Evolutionary conservation across 2,888 invertebrate genomes (phyloP).

Genomic region (Cabera pusaria): DNA sequence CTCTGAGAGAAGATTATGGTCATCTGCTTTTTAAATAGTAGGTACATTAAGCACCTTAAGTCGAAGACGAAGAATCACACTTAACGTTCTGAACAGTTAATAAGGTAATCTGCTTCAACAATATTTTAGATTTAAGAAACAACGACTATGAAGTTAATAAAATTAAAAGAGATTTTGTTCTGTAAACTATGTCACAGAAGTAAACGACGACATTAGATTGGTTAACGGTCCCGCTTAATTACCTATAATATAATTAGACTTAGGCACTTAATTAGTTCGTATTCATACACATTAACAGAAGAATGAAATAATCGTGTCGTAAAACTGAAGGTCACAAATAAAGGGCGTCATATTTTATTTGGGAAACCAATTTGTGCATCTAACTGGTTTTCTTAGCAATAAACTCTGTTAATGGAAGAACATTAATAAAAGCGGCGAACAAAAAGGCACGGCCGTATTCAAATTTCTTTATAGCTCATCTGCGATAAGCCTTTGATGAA

Average conservation of each 20-base stretch:
- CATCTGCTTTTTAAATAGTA: conserved; percentile 15
- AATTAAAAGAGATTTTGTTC: too few relatives aligned
- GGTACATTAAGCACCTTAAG: too few relatives aligned
- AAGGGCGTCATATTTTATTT: conserved; percentile 53
- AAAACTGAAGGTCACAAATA: conserved; percentile 54
- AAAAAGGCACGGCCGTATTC: conserved; percentile 58
- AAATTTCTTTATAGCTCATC: conserved; percentile 55
- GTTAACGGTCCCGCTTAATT: conserved; percentile 25
- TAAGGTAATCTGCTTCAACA: conserved; percentile 8
- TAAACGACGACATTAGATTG: conserved; percentile 12
- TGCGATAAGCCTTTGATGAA: conserved; percentile 48
- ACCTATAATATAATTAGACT: conserved; percentile 35
- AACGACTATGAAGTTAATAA: too few relatives aligned
- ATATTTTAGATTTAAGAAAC: conserved; percentile 6
- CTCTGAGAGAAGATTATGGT: conserved; percentile 30
- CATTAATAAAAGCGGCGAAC: conserved; percentile 65
- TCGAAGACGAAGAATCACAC: conserved; percentile 2
- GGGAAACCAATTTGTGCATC: conserved; percentile 65
- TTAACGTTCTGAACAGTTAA: conserved; percentile 4
- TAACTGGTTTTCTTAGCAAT: conserved; percentile 59
- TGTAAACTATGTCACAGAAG: too few relatives aligned
- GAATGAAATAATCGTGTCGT: conserved; percentile 46
- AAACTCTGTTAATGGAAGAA: conserved; percentile 71
- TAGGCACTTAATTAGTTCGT: conserved; percentile 38
- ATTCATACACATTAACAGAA: conserved; percentile 40